A percentile compares a stretch with the other conserved stretches of the same genome.
Evolutionary conservation across 2,113 vertebrate species (phyloP).

Genomic region (Glareola pratincola): DNA sequence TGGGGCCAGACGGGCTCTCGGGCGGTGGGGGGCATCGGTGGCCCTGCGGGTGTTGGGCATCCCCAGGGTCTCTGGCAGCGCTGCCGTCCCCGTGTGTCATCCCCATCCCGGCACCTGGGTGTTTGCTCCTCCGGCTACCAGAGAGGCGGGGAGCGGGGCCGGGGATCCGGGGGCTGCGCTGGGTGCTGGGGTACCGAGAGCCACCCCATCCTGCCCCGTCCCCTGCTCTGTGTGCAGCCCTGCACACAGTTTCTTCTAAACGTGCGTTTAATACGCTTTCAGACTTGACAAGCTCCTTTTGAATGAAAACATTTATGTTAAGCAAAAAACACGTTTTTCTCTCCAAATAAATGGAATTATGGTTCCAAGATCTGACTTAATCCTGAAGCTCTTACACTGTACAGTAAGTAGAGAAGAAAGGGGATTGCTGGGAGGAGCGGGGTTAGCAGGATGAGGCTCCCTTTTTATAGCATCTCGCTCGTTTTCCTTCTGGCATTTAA

Average conservation of each 20-base stretch:
- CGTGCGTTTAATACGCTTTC: not conserved
- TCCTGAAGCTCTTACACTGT: slow-evolving; percentile 6
- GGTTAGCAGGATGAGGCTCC: slow-evolving; percentile 17
- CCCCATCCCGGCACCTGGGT: not conserved
- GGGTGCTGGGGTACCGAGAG: slow-evolving; percentile 54
- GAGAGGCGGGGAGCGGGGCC: not conserved
- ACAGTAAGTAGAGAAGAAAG: slow-evolving; percentile 28
- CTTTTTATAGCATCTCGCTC: not conserved
- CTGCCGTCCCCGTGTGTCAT: not conserved
- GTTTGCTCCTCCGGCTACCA: not conserved
- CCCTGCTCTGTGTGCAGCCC: not conserved
- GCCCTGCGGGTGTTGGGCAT: slow-evolving; percentile 23
- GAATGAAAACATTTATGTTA: slow-evolving; percentile 46
- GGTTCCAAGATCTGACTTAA: slow-evolving; percentile 38
- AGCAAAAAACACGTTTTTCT: slow-evolving; percentile 18
- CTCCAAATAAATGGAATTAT: slow-evolving; percentile 43
- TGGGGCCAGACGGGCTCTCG: rapidly evolving
- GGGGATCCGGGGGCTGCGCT: slow-evolving; percentile 66
- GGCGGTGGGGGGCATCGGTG: not conserved
- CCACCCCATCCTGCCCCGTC: slow-evolving; percentile 8
- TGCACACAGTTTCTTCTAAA: not conserved
- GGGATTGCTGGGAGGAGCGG: not conserved
- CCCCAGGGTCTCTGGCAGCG: not conserved
- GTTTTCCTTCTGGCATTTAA: not conserved
- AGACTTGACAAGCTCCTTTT: not conserved